A percentile compares a stretch with the other conserved stretches of the same genome.
Conservation (phyloP, 2,113 vertebrate genomes). For the Solenodon paradoxus region DNA sequence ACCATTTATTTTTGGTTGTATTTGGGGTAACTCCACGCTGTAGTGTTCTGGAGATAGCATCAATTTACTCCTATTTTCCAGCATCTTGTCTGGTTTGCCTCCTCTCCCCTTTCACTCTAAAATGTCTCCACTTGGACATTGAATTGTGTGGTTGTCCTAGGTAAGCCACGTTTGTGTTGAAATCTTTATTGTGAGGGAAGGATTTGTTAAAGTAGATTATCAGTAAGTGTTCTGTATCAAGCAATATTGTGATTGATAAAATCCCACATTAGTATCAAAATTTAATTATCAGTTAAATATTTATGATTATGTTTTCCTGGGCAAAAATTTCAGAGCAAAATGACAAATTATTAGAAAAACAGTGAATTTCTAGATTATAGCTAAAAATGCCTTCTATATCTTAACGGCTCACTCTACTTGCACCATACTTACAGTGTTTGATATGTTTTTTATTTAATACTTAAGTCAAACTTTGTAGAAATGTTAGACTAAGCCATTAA, state of each 20-base stretch:
- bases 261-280: not conserved
- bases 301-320: conserved; percentile 8
- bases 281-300: conserved; percentile 28
- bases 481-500: not conserved
- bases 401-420: not conserved
- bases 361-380: not conserved
- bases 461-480: not conserved
- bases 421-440: not conserved
- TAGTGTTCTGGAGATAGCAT: not conserved
- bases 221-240: not conserved
- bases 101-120: not conserved
- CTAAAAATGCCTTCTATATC: not conserved
- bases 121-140: not conserved
- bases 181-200: not conserved
- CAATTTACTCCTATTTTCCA: not conserved
- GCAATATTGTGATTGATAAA: not conserved
- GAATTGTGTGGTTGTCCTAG: not conserved
- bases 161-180: not conserved
- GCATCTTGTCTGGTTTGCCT: not conserved
- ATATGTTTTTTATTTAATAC: conserved; percentile 7
- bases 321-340: not conserved
- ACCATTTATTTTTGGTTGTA: not conserved
- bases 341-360: not conserved
- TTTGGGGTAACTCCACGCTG: not conserved
- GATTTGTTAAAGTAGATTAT: not conserved